Evolutionary conservation across 2,113 vertebrate species (phyloP), one percentile per base, ranked within the genome.

Genomic region (Oxyruncus cristatus): DNA sequence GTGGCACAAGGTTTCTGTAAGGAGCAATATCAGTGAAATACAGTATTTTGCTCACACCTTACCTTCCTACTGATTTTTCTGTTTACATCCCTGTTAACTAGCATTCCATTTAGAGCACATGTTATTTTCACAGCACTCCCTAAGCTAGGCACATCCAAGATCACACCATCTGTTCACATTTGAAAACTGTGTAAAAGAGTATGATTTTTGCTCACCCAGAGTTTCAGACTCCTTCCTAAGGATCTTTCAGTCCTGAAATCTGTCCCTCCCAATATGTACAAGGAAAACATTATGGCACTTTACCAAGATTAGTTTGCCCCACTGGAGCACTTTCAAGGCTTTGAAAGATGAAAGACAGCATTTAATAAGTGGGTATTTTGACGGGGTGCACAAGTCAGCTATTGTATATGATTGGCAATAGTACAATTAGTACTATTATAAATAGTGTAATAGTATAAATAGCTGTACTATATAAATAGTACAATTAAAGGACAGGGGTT

Each of bases 81-180:
- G 78, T 92, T 95, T 95, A 93, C 72, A 92, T 58, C 22, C 74
- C 30, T 95, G 78, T 84, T 92, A 96, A 88, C 78, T 65, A 78
- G 39, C 66, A 95, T 89, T 44, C 61, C 70, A 83, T 92, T 95
- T 94, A 90, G 28, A 87, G 37, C 70, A 74, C 55, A 37, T 26
- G 39, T 59, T 78, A 86, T 96, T 95, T 95, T 95, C 91, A 91
- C 85, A 95, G 83, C 61, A 70, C 33, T 95, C 67, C 61, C 66
- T 91, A 70, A 91, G 35, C 59, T 88, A 83, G 59, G 49, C 33
- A 41, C 39, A 66, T 92, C 75, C 90, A 93, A 85, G 55, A 92
- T 76, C 9, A 91, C 10, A 76, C 73, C 88, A 95, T 93, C 95
- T 95, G 73, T 91, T 95, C 67, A 21, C 56, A 77, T 94, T 65